Base-by-base conservation (phyloP, 2,797 vertebrate genomes). In the Gambusia yucatana region DNA sequence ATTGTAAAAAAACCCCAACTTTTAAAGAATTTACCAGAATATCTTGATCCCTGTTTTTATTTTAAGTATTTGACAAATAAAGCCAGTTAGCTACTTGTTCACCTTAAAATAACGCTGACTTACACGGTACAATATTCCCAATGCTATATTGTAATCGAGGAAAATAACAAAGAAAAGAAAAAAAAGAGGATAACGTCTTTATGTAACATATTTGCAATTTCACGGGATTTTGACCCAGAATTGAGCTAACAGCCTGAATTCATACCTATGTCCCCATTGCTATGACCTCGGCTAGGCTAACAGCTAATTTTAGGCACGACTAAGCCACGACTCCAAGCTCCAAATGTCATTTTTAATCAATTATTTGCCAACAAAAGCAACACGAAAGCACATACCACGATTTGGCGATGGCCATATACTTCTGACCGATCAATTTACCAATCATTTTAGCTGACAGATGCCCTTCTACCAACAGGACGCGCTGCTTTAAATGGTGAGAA, bases 391-490 rank as follows among this genome's bases (percentile, higher is more conserved):
- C 93, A 93, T 90, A 96, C 95, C 96, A 96, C 43, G 92, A 55
- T 72, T 93, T 96, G 6, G 79, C 92, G 25, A 96, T 90, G 0
- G 94, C 33, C 9, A 79, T 57, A 75, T 94, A 95, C 75, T 95
- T 96, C 63, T 70, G 41, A 33, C 95, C 94, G 17, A 96, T 48
- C 0, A 96, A 0, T 93, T 96, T 96, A 39, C 73, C 33, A 10
- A 96, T 73, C 95, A 96, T 96, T 83, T 83, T 90, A 36, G 63
- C 22, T 52, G 4, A 47, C 52, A 22, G 69, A 0, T 72, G 41
- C 57, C 79, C 78, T 79, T 72, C 4, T 6, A 0, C 47, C 17
- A 46, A 0, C 9, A 55, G n/a, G 61, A 74, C 52, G 77, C 0
- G 17, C 43, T 3, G 25, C 28, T 79, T 28, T 11, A 11, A 14